Evolutionary conservation across 92 coral and sea anemone species (phyloP), one percentile per base, ranked within the genome.

Genomic region (Zoanthus sociatus): DNA sequence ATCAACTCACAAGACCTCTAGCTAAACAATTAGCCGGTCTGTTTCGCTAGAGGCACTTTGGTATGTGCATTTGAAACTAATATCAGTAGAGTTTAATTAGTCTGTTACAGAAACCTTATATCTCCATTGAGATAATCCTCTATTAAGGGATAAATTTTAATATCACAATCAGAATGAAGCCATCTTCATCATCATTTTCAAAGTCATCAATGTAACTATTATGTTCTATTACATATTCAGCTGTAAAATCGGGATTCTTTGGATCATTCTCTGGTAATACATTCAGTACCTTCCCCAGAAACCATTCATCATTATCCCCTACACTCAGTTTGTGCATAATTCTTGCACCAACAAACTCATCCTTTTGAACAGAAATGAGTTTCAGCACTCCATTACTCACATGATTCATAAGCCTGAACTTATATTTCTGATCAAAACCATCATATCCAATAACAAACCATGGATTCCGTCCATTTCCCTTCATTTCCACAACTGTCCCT

Each of bases 21-120:
- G 73, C 84, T 79, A 79, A 79, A n/a, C 84, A 16, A 79, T 79
- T 79, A 63, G 73, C 73, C 58, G 42, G 73, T 79, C 45, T 79
- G 73, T 79, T 79, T 79, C 84, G 44, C 84, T 79, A 63, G 84
- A 7, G 71, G 72, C 84, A 79, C 7, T 60, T 37, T 50, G 17
- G 20, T 17, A 42, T 37, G 26, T 16, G 17, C 55, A 73, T 16
- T 46, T 73, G 70, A 17, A 26, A 58, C 26, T n/a, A 30, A 42
- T 32, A 77, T 48, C 53, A 48, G 53, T 48, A 48, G 53, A 48
- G 53, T 48, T 5, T 48, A 48, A 48, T 48, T 48, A 0, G 6
- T 48, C 53, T 48, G 67, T 32, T 78, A 78, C 71, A 78, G 16
- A 78, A 78, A 78, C 20, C 18, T 79, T 17, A 79, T 79, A 79